Evolutionary conservation across 1,140 invertebrate species (phyloP), one percentile per base, ranked within the genome.

Genomic region (Lethrus apterus): DNA sequence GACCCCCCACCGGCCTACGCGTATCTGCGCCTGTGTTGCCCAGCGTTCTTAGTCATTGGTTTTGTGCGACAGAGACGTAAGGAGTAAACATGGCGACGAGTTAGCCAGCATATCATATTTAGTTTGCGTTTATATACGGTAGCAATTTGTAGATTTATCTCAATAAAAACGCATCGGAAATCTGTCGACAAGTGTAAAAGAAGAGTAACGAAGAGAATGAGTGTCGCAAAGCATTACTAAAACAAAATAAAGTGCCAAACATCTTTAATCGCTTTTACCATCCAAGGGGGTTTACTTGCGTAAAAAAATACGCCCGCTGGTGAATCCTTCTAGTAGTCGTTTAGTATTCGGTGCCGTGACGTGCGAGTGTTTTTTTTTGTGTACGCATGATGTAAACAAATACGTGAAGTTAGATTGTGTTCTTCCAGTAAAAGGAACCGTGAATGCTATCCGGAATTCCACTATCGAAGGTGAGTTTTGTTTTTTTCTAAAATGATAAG

Each of bases 1-100:
- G 49, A 29, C 47, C 35, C n/a, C 13, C 43, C 24, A 14, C 47
- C 48, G 41, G 49, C 45, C 47, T 47, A 52, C 49, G 45, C 51
- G 50, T 32, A 32, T 20, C 43, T 24, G 36, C 42, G 46, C 51
- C 46, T 41, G 50, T 54, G 46, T 48, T 41, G 49, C 44, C 44
- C 49, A n/a, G n/a, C n/a, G n/a, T n/a, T n/a, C 45, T 58, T 54
- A 54, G 52, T 58, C 52, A 52, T 44, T 54, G 46, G 34, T 40
- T 48, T 46, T 48, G 56, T 26, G 52, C 20, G 50, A 55, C 38
- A 50, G 56, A 60, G 56, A 61, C 48, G 48, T 46, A 58, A 46
- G 44, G 48, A 58, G 60, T 60, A 63, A 64, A 64, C 62, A 63
- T 64, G 64, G 64, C 59, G 64, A 56, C 58, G 53, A 54, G 58